Base-by-base conservation (phyloP, 2,888 invertebrate species). In the Dione vanillae region DNA sequence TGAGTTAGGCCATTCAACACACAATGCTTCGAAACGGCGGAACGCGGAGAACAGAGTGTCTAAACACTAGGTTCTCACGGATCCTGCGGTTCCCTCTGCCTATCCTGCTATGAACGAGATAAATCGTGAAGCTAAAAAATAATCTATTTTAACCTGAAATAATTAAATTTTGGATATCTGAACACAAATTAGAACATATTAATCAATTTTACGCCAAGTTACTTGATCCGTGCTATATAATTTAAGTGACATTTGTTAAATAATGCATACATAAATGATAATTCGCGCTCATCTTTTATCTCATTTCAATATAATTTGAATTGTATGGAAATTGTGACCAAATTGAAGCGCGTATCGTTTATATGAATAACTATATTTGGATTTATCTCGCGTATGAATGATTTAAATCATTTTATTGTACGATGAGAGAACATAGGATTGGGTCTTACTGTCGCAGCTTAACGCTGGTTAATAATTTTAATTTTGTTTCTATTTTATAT, bases 271-370 rank as follows among this genome's bases (percentile, higher is more conserved):
- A 49, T 64, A 61, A 61, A 35, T 43, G 61, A 45, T 45, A 61
- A 61, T 61, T 45, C 16, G 45, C 7, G n/a, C 27, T 61, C 27
- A 45, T 61, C 45, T 43, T 43, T 61, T 45, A 35, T 45, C 61
- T 61, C 27, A 45, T 61, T 61, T 61, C 27, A 61, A 61, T 61
- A 45, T 45, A 45, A 61, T 61, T 61, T 61, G 16, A 45, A 61
- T 61, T 35, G 35, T 61, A 61, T 61, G n/a, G 45, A 61, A 61
- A 61, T 45, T 61, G 56, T 56, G 45, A 27, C 11, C 27, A 35
- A 61, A 45, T 45, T 61, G 27, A 35, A 45, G 27, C 16, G n/a
- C 27, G 35, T 16, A n/a, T 45, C 61, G 27, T 11, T 27, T 37
- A 20, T 56, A 11, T 56, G 7, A 1, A 56, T 40, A 11, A 61